Evolutionary conservation across 2,113 vertebrate genomes (phyloP).

Genomic region (Cricetomys ansorgei): DNA sequence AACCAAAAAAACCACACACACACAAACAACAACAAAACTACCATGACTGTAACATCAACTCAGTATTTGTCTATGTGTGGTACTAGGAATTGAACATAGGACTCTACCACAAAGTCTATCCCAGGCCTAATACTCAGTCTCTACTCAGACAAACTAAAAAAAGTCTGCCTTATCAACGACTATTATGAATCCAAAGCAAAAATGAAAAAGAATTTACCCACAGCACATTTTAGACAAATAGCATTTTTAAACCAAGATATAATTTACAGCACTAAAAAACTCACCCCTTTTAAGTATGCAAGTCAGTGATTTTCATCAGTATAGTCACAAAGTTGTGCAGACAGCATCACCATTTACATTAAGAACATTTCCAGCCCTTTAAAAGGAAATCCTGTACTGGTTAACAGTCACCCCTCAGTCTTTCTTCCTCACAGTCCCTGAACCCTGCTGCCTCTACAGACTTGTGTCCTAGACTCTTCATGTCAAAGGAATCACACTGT

Average conservation of each 20-base stretch:
- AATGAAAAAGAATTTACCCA: background rate
- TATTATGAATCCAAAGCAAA: background rate
- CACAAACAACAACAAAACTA: background rate
- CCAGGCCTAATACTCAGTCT: constrained; percentile 31
- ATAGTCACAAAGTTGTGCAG: background rate
- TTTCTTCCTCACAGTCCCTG: too few species aligned
- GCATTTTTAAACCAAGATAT: background rate
- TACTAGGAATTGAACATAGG: background rate
- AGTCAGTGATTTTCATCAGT: background rate
- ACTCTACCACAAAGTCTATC: background rate
- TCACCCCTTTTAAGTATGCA: background rate
- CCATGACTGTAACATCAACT: background rate
- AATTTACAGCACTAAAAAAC: constrained; percentile 13
- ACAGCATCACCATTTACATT: background rate
- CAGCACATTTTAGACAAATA: background rate
- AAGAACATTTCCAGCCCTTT: background rate
- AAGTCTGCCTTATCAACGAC: constrained; percentile 9
- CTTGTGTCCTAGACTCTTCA: background rate
- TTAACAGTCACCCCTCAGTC: background rate
- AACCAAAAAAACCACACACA: too few species aligned
- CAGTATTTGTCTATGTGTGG: background rate
- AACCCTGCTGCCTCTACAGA: background rate
- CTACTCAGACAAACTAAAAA: constrained; percentile 29
- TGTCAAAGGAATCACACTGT: background rate
- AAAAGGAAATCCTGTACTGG: constrained; percentile 2